These are phyloP conservation scores for Andricus grossulariae DNA, from an alignment of 1,140 invertebrate species.

Conservation along the genomic window DNA sequence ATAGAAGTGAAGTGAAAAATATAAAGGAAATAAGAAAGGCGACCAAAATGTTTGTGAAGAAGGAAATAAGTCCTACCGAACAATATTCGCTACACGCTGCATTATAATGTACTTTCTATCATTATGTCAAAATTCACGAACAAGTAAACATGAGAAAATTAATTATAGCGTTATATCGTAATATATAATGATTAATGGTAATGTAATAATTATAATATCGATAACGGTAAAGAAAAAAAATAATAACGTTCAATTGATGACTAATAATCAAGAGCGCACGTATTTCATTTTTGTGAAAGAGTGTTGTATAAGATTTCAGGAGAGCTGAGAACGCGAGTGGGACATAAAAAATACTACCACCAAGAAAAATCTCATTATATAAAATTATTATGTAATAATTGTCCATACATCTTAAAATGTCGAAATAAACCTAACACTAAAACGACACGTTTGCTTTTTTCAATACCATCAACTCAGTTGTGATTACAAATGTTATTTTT, in stretches of 20 bases:
- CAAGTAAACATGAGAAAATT: conserved; percentile 63
- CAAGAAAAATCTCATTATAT: conserved; percentile 73
- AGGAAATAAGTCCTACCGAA: conserved; percentile 32
- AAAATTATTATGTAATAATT: conserved; percentile 76
- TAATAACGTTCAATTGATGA: conserved; percentile 68
- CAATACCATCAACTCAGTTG: no score
- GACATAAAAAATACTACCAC: conserved; percentile 70
- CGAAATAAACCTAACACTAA: conserved; percentile 73
- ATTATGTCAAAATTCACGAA: conserved; percentile 65
- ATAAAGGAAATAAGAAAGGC: conserved; percentile 40
- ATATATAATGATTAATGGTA: conserved; percentile 74
- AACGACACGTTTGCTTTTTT: conserved; percentile 34
- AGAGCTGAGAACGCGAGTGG: conserved; percentile 52
- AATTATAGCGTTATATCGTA: conserved; percentile 75
- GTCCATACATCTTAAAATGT: conserved; percentile 75
- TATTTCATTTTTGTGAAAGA: conserved; percentile 69
- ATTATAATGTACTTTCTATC: conserved; percentile 69
- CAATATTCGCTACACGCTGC: conserved; percentile 66
- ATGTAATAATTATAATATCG: conserved; percentile 72
- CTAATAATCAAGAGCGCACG: conserved; percentile 67
- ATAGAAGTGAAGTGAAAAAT: conserved; percentile 28
- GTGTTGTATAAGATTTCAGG: conserved; percentile 60
- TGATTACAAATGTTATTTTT: no score
- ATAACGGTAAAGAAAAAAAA: conserved; percentile 62
- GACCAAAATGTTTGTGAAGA: conserved; percentile 34